Base-by-base conservation (phyloP, 1,140 invertebrate species). In the Uloborus diversus region DNA sequence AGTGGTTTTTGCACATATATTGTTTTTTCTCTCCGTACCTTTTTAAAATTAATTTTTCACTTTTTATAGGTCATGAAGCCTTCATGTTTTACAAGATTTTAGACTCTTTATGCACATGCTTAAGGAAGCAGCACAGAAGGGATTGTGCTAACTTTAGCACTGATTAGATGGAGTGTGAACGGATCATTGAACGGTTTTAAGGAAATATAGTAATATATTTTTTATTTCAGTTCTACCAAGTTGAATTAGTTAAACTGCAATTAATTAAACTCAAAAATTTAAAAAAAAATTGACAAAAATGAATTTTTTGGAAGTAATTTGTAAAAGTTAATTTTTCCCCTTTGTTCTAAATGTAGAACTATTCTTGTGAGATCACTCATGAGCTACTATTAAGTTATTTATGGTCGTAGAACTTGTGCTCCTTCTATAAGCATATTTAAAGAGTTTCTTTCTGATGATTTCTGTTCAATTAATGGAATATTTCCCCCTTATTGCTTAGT, bases 361-460 rank as follows among this genome's bases (percentile, higher is more conserved):
- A n/a, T n/a, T n/a, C n/a, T n/a, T n/a, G n/a, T n/a, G n/a, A n/a
- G n/a, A n/a, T n/a, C n/a, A n/a, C n/a, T n/a, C n/a, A n/a, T n/a
- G n/a, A n/a, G n/a, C n/a, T n/a, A n/a, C n/a, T n/a, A n/a, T 47
- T 17, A 47, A 47, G 27, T 65, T 28, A 0, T 47, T 66, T 27
- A 65, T 20, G 27, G 20, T 28, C 20, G 37, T 47, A 47, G 17
- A 47, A 49, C 64, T 49, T 66, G 64, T 66, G 64, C 64, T 66
- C 42, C 64, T 66, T 66, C 64, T 66, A 66, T 66, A 66, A 66
- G 64, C 64, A 66, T 47, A 33, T 30, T 28, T 30, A 3, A n/a
- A 9, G 17, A 9, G 7, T 42, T 42, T 42, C 17, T 42, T 9
- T 9, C 7, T 42, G 17, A 7, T 42, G 37, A 42, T 42, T 9